Evolutionary conservation across 2,888 invertebrate species (phyloP).

Genomic region (Plebejus anna): DNA sequence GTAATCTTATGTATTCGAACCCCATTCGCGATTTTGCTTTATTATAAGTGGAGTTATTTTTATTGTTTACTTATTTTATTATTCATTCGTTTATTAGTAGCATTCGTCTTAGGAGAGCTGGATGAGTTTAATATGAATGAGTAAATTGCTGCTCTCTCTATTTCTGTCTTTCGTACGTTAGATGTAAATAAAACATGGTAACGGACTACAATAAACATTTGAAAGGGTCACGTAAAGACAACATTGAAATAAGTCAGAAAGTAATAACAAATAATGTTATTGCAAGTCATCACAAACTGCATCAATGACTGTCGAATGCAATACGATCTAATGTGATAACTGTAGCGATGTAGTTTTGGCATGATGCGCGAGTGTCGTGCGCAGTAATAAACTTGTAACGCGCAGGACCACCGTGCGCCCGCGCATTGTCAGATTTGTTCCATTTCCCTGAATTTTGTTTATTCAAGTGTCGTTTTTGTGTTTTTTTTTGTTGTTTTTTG

Average conservation of each 20-base stretch:
- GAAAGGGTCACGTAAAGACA: neutral
- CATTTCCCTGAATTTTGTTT: slow-evolving; percentile 78
- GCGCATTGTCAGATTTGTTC: slow-evolving; percentile 72
- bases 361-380: neutral
- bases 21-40: slow-evolving; percentile 15
- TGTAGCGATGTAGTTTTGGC: neutral
- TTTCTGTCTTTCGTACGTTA: neutral
- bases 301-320: neutral
- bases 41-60: slow-evolving; percentile 7
- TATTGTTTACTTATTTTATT: slow-evolving; percentile 14
- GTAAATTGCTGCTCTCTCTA: neutral
- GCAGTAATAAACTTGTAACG: slow-evolving; percentile 25
- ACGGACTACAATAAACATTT: too few relatives aligned
- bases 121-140: neutral
- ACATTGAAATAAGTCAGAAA: neutral
- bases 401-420: slow-evolving; percentile 49
- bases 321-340: neutral
- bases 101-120: neutral
- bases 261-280: too few relatives aligned
- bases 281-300: too few relatives aligned
- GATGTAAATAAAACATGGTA: neutral
- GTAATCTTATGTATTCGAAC: slow-evolving; percentile 15
- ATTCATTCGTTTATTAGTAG: neutral
- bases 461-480: slow-evolving; percentile 61
- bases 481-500: slow-evolving; percentile 57